A percentile compares a stretch with the other conserved stretches of the same genome.
These are phyloP conservation scores for Ornithorhynchus anatinus DNA, from an alignment of 2,113 vertebrate genomes.

Conservation along the genomic window DNA sequence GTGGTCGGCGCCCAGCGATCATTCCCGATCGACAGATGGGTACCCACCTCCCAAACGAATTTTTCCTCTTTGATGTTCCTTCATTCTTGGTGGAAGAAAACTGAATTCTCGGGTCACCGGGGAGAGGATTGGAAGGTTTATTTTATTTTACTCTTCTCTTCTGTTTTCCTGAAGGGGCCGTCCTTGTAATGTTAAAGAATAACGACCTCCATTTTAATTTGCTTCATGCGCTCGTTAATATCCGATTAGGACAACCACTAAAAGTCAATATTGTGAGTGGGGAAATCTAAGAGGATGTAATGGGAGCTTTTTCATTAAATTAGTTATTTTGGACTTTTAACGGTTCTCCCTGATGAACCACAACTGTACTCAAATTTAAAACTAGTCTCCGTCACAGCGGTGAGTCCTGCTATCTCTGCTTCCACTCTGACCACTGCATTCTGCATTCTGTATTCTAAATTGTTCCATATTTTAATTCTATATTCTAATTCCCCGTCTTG, in stretches of 20 bases:
- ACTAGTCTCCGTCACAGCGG: not conserved
- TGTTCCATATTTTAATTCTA: not conserved
- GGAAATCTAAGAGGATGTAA: conserved; percentile 46
- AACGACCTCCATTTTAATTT: conserved; percentile 23
- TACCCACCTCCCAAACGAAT: no score
- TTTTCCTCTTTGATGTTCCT: no score
- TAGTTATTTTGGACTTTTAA: conserved; percentile 23
- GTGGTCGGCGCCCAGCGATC: no score
- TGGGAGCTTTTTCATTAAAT: conserved; percentile 37
- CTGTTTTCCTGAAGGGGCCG: no score
- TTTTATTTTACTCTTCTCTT: no score
- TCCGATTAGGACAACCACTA: conserved; percentile 36
- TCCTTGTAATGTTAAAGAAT: no score
- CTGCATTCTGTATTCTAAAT: conserved; percentile 9
- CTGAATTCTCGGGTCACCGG: no score
- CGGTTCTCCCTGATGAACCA: conserved; percentile 10
- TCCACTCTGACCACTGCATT: not conserved
- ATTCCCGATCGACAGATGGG: no score
- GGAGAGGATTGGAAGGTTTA: no score
- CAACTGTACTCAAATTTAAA: conserved; percentile 24
- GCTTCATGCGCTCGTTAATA: conserved; percentile 38
- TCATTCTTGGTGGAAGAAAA: no score
- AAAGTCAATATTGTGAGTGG: conserved; percentile 37
- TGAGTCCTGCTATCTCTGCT: not conserved
- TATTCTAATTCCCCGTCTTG: no score